phyloP scores from a whole-genome alignment of 2,113 vertebrate genomes.

The Phrynosoma platyrhinos region DNA sequence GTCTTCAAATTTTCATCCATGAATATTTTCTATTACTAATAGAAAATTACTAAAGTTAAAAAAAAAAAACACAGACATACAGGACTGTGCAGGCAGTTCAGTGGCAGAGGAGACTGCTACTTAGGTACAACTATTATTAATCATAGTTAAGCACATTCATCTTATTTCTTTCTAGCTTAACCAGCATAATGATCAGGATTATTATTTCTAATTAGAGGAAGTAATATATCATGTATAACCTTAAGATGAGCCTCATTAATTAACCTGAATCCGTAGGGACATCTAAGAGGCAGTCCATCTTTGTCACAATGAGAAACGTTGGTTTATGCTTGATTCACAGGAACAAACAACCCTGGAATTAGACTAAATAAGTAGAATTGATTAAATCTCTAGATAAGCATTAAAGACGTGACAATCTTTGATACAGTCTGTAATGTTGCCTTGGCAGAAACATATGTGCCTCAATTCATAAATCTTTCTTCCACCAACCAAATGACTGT shows the following conservation, averaged over 20 bases:
- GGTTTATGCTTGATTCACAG: constrained; percentile 80
- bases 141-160: constrained; percentile 94
- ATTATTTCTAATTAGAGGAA: constrained; percentile 99
- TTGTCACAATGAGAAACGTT: constrained; percentile 84
- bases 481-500: not conserved
- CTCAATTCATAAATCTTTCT: constrained; percentile 12
- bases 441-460: constrained; percentile 47
- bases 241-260: constrained; percentile 97
- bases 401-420: constrained; percentile 65
- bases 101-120: constrained; percentile 78
- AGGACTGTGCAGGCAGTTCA: constrained; percentile 74
- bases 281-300: constrained; percentile 91
- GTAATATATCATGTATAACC: constrained; percentile 99
- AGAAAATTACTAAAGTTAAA: constrained; percentile 41
- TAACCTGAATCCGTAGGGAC: constrained; percentile 90
- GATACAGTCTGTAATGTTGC: constrained; percentile 43
- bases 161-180: constrained; percentile 92
- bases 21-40: constrained; percentile 45
- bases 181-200: constrained; percentile 99
- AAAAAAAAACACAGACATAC: constrained; percentile 68
- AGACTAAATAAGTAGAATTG: constrained; percentile 73
- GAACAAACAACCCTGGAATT: constrained; percentile 76
- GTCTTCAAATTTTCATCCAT: constrained; percentile 41
- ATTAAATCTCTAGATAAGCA: constrained; percentile 73
- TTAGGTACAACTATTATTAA: constrained; percentile 86